phyloP scores from a whole-genome alignment of 2,113 vertebrate species.

The Cavia porcellus region DNA sequence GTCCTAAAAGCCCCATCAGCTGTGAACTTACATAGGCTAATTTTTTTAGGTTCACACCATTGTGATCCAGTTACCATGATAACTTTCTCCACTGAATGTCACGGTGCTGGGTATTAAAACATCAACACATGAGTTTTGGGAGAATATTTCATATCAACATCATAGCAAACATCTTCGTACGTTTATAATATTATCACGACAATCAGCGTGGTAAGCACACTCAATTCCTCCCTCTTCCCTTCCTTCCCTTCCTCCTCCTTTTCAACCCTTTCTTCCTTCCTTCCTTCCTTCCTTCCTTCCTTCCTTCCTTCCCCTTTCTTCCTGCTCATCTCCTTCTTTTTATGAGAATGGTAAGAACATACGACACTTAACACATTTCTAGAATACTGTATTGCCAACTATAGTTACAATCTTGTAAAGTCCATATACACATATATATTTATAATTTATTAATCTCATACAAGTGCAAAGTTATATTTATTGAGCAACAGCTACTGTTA shows the following conservation, averaged over 20 bases:
- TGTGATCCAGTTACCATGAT: background rate
- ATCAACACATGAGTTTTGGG: background rate
- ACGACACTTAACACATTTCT: background rate
- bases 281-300: background rate
- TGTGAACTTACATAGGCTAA: background rate
- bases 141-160: background rate
- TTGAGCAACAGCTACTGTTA: background rate
- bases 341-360: background rate
- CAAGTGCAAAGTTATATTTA: background rate
- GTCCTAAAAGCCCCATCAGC: background rate
- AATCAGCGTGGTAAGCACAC: background rate
- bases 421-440: background rate
- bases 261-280: background rate
- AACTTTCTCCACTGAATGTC: background rate
- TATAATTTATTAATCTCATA: background rate
- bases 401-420: background rate
- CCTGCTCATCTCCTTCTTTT: background rate
- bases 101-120: background rate
- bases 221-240: background rate
- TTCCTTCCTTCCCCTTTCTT: background rate
- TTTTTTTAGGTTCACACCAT: background rate
- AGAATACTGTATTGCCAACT: background rate
- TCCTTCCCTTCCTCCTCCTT: too few species aligned
- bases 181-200: background rate
- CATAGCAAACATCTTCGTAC: background rate